These are phyloP conservation scores for Uromys caudimaculatus DNA, from an alignment of 2,797 vertebrate genomes.

Conservation along the genomic window DNA sequence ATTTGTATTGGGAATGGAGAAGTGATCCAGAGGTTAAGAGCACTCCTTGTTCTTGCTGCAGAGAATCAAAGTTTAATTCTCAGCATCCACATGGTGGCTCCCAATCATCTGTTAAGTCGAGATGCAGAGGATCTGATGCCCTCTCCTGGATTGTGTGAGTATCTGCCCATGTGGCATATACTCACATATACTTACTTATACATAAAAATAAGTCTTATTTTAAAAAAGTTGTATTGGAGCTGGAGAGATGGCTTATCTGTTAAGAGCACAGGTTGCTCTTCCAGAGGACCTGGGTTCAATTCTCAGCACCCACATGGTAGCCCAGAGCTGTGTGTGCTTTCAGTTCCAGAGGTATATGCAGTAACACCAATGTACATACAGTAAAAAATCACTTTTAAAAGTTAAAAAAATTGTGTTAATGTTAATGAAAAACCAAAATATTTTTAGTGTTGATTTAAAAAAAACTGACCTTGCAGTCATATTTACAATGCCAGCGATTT, in stretches of 20 bases:
- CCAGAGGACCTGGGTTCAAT: neutral
- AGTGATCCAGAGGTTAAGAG: neutral
- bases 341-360: neutral
- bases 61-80: neutral
- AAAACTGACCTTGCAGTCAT: too few species aligned
- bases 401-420: neutral
- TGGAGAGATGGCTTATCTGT: neutral
- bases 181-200: neutral
- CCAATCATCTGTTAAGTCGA: neutral
- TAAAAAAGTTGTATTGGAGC: neutral
- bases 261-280: neutral
- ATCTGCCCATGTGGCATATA: neutral
- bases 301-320: neutral
- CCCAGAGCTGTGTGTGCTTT: neutral
- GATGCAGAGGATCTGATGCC: neutral
- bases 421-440: neutral
- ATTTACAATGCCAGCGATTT: neutral
- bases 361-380: neutral
- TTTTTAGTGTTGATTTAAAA: neutral
- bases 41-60: neutral
- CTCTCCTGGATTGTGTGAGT: neutral
- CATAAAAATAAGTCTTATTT: neutral
- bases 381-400: neutral
- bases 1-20: neutral
- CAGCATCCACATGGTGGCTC: neutral